A percentile compares a stretch with the other conserved stretches of the same genome.
Evolutionary conservation across 2,797 vertebrate species (phyloP).

Genomic region (Scolopax bukidnonensis): DNA sequence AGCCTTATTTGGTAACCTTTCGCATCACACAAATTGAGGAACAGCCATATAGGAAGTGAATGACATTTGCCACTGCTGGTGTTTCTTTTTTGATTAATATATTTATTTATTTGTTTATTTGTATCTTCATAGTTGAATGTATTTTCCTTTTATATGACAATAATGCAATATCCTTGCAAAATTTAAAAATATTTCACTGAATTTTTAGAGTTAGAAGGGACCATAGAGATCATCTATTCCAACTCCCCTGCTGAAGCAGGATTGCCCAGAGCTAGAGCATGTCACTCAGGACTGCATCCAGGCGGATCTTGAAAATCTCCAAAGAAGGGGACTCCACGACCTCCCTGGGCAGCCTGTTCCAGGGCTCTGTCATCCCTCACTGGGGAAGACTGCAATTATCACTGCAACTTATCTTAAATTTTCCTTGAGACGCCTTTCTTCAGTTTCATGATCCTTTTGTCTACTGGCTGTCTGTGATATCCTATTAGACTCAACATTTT

Average conservation of each 20-base stretch:
- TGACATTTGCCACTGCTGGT: not conserved
- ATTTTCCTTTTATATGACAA: not conserved
- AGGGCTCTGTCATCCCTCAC: too few relatives aligned
- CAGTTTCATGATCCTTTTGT: not conserved
- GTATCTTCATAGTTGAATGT: not conserved
- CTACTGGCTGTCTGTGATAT: not conserved
- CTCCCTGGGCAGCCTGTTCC: too few relatives aligned
- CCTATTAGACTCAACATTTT: not conserved
- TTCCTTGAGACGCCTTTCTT: not conserved
- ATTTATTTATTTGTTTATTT: not conserved
- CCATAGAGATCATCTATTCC: too few relatives aligned
- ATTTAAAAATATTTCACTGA: not conserved
- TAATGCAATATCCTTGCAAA: not conserved
- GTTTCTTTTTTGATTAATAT: not conserved
- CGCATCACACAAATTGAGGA: not conserved
- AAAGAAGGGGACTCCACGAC: too few relatives aligned
- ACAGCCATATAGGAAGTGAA: not conserved
- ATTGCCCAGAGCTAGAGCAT: too few relatives aligned
- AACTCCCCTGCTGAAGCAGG: too few relatives aligned
- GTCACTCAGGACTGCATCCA: too few relatives aligned
- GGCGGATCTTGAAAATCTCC: too few relatives aligned
- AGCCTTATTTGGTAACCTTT: not conserved
- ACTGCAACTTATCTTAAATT: not conserved
- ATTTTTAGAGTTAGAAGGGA: too few relatives aligned
- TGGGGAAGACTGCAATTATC: not conserved